phyloP scores from a whole-genome alignment of 2,888 invertebrate species.

The Trichacis sp. region DNA sequence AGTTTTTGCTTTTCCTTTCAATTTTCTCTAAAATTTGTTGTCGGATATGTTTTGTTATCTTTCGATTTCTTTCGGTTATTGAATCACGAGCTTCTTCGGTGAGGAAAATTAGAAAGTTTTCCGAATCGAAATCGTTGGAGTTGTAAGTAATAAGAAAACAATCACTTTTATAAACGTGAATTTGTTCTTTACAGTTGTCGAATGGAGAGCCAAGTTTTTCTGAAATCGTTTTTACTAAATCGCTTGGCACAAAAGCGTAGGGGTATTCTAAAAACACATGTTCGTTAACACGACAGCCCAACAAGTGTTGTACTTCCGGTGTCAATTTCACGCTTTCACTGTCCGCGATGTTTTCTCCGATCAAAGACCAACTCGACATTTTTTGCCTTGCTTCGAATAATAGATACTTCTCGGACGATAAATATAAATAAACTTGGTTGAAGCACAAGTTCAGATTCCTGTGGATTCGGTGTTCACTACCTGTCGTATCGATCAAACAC shows the following conservation, averaged over 20 bases:
- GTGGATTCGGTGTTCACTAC: neutral
- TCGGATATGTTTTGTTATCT: constrained; percentile 44
- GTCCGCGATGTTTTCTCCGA: constrained; percentile 54
- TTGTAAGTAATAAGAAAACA: constrained; percentile 76
- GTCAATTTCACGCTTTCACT: constrained; percentile 51
- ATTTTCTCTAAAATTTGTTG: constrained; percentile 68
- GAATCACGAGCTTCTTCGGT: constrained; percentile 72
- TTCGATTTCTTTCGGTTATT: constrained; percentile 49
- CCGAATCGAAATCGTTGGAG: constrained; percentile 73
- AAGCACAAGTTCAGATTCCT: neutral
- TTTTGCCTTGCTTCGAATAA: constrained; percentile 38
- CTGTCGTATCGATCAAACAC: constrained; percentile 17
- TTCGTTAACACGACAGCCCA: constrained; percentile 56
- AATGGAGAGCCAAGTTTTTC: constrained; percentile 46
- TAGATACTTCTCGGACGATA: constrained; percentile 34
- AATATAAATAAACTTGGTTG: neutral
- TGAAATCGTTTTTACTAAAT: constrained; percentile 37
- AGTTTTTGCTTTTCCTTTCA: constrained; percentile 71
- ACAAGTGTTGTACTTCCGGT: constrained; percentile 46
- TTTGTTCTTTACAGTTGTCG: constrained; percentile 37
- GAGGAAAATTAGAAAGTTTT: constrained; percentile 78
- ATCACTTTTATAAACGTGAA: constrained; percentile 43
- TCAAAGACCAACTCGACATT: constrained; percentile 51
- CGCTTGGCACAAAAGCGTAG: constrained; percentile 56
- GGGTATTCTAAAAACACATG: constrained; percentile 63